A percentile compares a stretch with the other conserved stretches of the same genome.
phyloP scores from a whole-genome alignment of 2,113 vertebrate genomes.

The Xenus cinereus region DNA sequence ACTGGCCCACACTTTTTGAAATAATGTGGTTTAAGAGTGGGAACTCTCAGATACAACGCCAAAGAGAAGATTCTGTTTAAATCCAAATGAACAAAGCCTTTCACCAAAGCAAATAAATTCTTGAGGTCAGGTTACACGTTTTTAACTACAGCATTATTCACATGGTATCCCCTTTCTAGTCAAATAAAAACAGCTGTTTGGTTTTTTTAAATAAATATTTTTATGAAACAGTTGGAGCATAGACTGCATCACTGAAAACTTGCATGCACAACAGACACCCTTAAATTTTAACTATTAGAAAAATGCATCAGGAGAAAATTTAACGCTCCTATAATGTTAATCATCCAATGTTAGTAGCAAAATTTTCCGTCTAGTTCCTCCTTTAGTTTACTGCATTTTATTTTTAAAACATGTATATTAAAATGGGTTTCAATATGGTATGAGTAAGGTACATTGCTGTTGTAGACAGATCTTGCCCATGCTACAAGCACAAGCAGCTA shows the following conservation, averaged over 20 bases:
- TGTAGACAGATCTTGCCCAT: neutral
- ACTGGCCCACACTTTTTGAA: neutral
- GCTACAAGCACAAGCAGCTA: neutral
- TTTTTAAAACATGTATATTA: neutral
- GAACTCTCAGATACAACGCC: neutral
- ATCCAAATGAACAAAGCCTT: neutral
- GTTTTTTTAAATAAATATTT: neutral
- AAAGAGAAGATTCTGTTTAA: neutral
- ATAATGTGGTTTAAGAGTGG: neutral
- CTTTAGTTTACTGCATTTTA: neutral
- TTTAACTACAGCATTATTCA: neutral
- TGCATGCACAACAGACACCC: rapidly evolving
- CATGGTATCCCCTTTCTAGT: neutral
- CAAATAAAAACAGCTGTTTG: neutral
- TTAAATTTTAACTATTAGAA: neutral
- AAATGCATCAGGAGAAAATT: neutral
- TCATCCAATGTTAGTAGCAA: neutral
- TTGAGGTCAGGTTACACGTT: neutral
- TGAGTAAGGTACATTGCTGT: neutral
- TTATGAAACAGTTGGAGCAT: neutral
- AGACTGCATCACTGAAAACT: neutral
- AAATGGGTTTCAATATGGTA: neutral
- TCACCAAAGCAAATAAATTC: neutral
- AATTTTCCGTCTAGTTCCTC: neutral
- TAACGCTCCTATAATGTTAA: neutral